These are phyloP conservation scores for Papilio gigon DNA, from an alignment of 2,888 invertebrate genomes.

Conservation along the genomic window DNA sequence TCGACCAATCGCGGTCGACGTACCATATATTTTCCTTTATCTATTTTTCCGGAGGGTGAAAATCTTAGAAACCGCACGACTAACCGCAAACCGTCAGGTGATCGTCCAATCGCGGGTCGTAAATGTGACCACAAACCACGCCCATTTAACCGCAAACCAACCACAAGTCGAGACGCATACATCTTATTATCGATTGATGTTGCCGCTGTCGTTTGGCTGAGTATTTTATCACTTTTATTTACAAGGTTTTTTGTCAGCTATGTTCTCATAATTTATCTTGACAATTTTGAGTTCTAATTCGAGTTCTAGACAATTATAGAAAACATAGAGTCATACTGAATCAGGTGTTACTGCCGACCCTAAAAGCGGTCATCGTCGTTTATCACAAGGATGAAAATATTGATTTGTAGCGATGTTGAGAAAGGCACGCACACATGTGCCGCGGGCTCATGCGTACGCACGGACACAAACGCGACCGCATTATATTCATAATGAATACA, in stretches of 20 bases:
- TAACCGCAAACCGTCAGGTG: constrained; percentile 82
- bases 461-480: constrained; percentile 79
- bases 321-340: neutral
- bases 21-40: constrained; percentile 75
- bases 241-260: neutral
- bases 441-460: constrained; percentile 65
- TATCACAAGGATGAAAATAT: constrained; percentile 78
- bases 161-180: constrained; percentile 80
- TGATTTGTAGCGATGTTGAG: constrained; percentile 75
- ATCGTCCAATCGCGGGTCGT: constrained; percentile 83
- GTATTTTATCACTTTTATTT: constrained; percentile 53
- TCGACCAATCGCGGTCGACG: constrained; percentile 70
- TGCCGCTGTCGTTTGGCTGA: constrained; percentile 66
- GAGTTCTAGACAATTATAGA: neutral
- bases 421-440: constrained; percentile 70
- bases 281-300: neutral
- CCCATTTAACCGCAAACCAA: constrained; percentile 85
- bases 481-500: constrained; percentile 83
- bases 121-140: constrained; percentile 84
- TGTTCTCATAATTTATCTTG: neutral
- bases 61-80: constrained; percentile 84
- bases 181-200: constrained; percentile 74
- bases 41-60: constrained; percentile 81
- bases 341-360: constrained; percentile 31
- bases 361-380: constrained; percentile 60